A percentile compares a stretch with the other conserved stretches of the same genome.
Evolutionary conservation across 2,113 vertebrate genomes (phyloP).

Genomic region (human (Homo sapiens)): GRCh38 chr15:84719501-84720000

Average conservation of each 20-base stretch:
- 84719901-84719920: background rate
- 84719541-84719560: background rate
- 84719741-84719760: background rate
- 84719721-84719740: slow-evolving; percentile 19
- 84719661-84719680: background rate
- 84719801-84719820: slow-evolving; percentile 16
- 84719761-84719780: background rate
- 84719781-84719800: background rate
- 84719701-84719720: background rate
- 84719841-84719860: background rate
- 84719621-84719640: background rate
- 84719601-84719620: background rate
- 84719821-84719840: background rate
- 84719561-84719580: background rate
- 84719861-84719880: background rate
- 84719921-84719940: background rate
- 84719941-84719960: background rate
- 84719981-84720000: background rate
- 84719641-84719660: slow-evolving; percentile 44
- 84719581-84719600: background rate
- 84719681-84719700: slow-evolving; percentile 21
- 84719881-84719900: background rate
- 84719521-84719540: background rate
- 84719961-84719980: background rate
- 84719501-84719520: background rate